Base-by-base conservation (phyloP, 2,113 vertebrate species). In the Dolichallabes microphthalmus region DNA sequence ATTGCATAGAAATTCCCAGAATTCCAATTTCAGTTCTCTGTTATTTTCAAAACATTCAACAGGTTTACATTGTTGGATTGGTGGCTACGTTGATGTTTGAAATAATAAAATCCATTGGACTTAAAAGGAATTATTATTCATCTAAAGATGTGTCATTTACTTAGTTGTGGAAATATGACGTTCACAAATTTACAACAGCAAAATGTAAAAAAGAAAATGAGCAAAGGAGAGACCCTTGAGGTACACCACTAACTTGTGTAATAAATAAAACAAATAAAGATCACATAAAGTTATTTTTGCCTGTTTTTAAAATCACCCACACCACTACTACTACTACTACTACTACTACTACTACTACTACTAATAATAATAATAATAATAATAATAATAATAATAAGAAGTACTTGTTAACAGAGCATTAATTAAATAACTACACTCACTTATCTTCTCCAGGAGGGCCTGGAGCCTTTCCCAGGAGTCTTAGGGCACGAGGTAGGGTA, bases 291-390 rank as follows among this genome's bases (percentile, higher is more conserved):
- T 63, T 9, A 11, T 13, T 63, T 2, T 63, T 63, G 60, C n/a
- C 2, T 68, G 1, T 32, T 68, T 30, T 6, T 5, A 15, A 32
- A 1, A 35, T 35, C 32, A 35, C 32, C 32, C n/a, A n/a, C n/a
- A 35, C 32, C 2, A 35, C 32, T 35, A 35, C 32, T 35, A 35
- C 32, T 2, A 35, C 32, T 35, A 35, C 32, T 35, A 35, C 32
- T 35, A 35, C 32, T 35, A 35, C 32, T 35, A 35, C 32, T 2
- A 35, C 32, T 35, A 35, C 32, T 35, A 35, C 32, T 35, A 35
- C 32, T 32, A 32, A 68, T 68, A 68, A 68, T 68, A 32, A 68
- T 68, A 32, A 32, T 66, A 66, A 66, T 64, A 64, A 66, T 66
- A 66, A 27, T 66, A 66, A 64, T 64, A 64, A 64, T 64, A 64